Base-by-base conservation (phyloP, 2,888 invertebrate genomes). In the Drosophila mercatorum region DNA sequence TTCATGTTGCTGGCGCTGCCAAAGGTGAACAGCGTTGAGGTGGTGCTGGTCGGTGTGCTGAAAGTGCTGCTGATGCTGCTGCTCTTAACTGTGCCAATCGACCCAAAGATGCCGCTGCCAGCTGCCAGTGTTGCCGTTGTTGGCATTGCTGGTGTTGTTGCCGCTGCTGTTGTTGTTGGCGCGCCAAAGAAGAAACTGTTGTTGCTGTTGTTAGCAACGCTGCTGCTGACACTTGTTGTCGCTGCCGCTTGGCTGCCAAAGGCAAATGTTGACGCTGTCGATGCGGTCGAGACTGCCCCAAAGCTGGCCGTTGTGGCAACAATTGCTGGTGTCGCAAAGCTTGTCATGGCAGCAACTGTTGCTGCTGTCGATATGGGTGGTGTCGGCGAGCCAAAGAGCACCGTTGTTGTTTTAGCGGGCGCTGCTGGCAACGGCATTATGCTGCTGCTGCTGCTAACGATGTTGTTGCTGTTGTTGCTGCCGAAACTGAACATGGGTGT, bases 1-100 rank as follows among this genome's bases (percentile, higher is more conserved):
- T 28, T 28, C 14, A 17, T 60, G 43, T 51, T 81, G 63, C 49
- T 57, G 41, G 56, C 40, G 63, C 46, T 65, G 38, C 79, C 71
- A 38, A 75, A 67, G 44, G 49, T 68, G 10, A 59, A 58, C 40
- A 60, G 28, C 44, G 57, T 0, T 41, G 57, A 5, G 44, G 12
- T 58, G 64, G 11, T 41, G 66, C 10, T 31, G 53, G 69, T 41
- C 43, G 64, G n/a, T 31, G 22, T 22, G 38, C 38, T 34, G n/a
- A 26, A n/a, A 17, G 17, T 17, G 17, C 17, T 17, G 38, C 22
- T 60, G 34, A 2, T 51, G 26, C n/a, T 47, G 65, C 4, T 38
- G 14, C 44, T 56, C 4, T 46, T 60, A 8, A 44, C 22, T 10
- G 49, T 17, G 28, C 28, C 14, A 11, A 26, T 36, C 3, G 69